Base-by-base conservation (phyloP, 1,140 invertebrate species). In the Drosophila kurseongensis region DNA sequence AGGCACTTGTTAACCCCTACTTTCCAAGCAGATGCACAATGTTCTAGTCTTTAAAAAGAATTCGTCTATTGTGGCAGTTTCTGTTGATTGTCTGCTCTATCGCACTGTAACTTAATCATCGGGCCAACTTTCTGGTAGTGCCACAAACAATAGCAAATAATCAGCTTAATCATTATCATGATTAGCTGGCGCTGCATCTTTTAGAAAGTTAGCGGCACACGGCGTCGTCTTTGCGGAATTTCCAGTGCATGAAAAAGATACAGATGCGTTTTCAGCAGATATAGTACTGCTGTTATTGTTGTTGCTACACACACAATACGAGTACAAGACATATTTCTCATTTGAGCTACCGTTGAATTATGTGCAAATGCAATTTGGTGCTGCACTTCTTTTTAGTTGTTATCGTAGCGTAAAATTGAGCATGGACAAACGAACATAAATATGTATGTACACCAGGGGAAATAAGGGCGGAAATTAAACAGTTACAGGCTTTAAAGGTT, bases 191-290 rank as follows among this genome's bases (percentile, higher is more conserved):
- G 63, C 44, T 88, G 79, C 76, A 84, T 78, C 73, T 80, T 89
- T 89, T 89, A 89, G 84, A 89, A 89, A 88, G 84, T 88, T 88
- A 77, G 84, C 79, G 78, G 82, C 73, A 78, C 73, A 75, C 66
- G 66, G 59, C 78, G 65, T 71, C 65, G 83, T 75, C 65, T 86
- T 83, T 77, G 65, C 76, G 80, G 73, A 89, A 89, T 89, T 89
- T 89, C 84, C 84, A 89, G 84, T 89, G 84, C 84, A 89, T 89
- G 84, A 88, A 86, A 85, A 85, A 84, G 81, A 85, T 84, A 85
- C 81, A 84, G 82, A 84, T 84, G 81, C 81, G 78, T 81, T 86
- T 86, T 81, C 75, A 82, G 74, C 75, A 78, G 78, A 27, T 48
- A 42, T 51, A 57, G 32, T 74, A 48, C 56, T 65, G 18, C 10